phyloP scores from a whole-genome alignment of 2,797 vertebrate species.

The Tapera naevia region DNA sequence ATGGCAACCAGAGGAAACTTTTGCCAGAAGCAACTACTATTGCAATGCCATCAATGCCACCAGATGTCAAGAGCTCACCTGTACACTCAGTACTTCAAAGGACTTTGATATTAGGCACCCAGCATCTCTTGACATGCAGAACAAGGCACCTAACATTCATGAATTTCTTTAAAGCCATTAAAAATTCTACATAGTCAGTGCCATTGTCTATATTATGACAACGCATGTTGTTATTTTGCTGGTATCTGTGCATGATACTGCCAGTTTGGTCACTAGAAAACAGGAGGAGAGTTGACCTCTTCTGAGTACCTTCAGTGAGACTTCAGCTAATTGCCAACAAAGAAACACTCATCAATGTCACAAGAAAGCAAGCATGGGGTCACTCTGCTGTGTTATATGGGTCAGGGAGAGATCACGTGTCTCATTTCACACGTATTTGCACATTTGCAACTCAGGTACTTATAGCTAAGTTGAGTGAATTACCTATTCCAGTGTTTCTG shows the following conservation, averaged over 20 bases:
- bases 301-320: neutral
- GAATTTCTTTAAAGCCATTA: neutral
- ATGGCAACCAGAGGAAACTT: neutral
- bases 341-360: neutral
- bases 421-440: neutral
- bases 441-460: neutral
- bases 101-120: neutral
- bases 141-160: neutral
- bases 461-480: neutral
- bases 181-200: neutral
- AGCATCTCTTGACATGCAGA: neutral
- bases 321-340: fast-evolving
- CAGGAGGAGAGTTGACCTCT: neutral
- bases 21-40: neutral
- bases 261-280: neutral
- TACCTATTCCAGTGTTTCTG: neutral
- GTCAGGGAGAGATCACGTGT: neutral
- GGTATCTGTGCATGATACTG: neutral
- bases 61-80: neutral
- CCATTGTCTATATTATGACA: fast-evolving
- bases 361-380: neutral
- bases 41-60: neutral
- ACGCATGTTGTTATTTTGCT: neutral
- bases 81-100: neutral
- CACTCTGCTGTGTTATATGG: neutral